Percentiles rank a stretch among this genome's conserved stretches.
These are phyloP conservation scores for Tiliacea citrago DNA, from an alignment of 2,888 invertebrate genomes.

Conservation along the genomic window DNA sequence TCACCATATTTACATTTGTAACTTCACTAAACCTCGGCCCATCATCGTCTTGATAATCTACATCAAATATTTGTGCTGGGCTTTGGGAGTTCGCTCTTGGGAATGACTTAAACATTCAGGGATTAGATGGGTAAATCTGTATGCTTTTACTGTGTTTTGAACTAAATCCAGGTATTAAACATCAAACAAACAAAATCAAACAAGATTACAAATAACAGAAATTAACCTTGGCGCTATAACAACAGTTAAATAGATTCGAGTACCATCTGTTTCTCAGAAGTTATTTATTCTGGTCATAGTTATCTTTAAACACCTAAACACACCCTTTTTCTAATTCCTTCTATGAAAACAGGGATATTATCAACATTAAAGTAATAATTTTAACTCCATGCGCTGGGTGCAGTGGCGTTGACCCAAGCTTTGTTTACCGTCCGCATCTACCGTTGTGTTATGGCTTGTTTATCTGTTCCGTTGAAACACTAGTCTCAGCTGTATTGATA, in stretches of 20 bases:
- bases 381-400: slow-evolving; percentile 57
- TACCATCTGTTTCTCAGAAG: slow-evolving; percentile 14
- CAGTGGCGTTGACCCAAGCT: slow-evolving; percentile 82
- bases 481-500: slow-evolving; percentile 74
- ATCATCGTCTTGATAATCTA: slow-evolving; percentile 48
- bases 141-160: slow-evolving; percentile 45
- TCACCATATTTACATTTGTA: slow-evolving; percentile 48
- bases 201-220: slow-evolving; percentile 26
- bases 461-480: slow-evolving; percentile 73
- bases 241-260: not conserved
- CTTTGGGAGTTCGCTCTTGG: slow-evolving; percentile 35
- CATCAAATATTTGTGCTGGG: slow-evolving; percentile 57
- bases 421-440: slow-evolving; percentile 82
- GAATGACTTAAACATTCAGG: slow-evolving; percentile 36
- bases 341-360: slow-evolving; percentile 24
- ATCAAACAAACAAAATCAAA: too few species aligned
- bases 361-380: slow-evolving; percentile 49
- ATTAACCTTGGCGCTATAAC: slow-evolving; percentile 13
- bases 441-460: slow-evolving; percentile 69
- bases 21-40: slow-evolving; percentile 26
- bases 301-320: slow-evolving; percentile 20
- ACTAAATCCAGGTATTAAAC: slow-evolving; percentile 21
- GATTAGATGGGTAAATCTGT: slow-evolving; percentile 39
- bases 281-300: not conserved
- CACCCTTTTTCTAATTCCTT: slow-evolving; percentile 21